A percentile compares a stretch with the other conserved stretches of the same genome.
Evolutionary conservation across 2,888 invertebrate genomes (phyloP).

Genomic region (Acanthococcus lagerstroemiae): DNA sequence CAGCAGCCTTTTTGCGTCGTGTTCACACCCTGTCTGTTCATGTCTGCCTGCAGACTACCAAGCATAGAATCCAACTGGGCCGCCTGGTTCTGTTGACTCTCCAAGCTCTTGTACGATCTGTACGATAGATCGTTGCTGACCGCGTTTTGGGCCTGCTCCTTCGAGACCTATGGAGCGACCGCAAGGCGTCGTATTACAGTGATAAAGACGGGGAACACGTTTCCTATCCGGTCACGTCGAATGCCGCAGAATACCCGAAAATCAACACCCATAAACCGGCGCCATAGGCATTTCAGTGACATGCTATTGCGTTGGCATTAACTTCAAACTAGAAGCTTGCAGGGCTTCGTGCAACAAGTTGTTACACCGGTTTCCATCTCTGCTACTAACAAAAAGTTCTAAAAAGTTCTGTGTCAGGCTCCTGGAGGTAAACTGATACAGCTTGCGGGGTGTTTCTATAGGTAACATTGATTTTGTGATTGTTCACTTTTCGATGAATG

Average conservation of each 20-base stretch:
- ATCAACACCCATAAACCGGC: neutral
- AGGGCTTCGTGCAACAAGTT: no score
- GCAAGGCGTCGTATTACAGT: no score
- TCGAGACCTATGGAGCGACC: slow-evolving; percentile 7
- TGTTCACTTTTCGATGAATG: no score
- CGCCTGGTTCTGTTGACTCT: slow-evolving; percentile 43
- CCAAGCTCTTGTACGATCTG: slow-evolving; percentile 35
- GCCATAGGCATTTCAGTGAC: no score
- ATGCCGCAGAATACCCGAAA: neutral
- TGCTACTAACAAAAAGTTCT: no score
- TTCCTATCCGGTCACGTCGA: neutral
- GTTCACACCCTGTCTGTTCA: slow-evolving; percentile 97
- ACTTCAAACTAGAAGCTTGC: no score
- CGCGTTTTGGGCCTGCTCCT: slow-evolving; percentile 1
- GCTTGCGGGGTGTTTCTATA: no score
- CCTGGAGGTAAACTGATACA: no score
- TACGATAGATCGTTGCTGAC: slow-evolving; percentile 12
- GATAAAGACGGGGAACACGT: neutral
- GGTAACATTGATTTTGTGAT: no score
- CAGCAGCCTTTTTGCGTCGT: slow-evolving; percentile 99
- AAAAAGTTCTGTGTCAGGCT: no score
- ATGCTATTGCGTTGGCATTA: no score
- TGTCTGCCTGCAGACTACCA: slow-evolving; percentile 87
- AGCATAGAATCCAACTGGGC: slow-evolving; percentile 76
- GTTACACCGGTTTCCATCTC: no score